Percentiles rank a stretch among this genome's conserved stretches.
phyloP scores from a whole-genome alignment of 2,888 invertebrate genomes.

The Conistra vaccinii region DNA sequence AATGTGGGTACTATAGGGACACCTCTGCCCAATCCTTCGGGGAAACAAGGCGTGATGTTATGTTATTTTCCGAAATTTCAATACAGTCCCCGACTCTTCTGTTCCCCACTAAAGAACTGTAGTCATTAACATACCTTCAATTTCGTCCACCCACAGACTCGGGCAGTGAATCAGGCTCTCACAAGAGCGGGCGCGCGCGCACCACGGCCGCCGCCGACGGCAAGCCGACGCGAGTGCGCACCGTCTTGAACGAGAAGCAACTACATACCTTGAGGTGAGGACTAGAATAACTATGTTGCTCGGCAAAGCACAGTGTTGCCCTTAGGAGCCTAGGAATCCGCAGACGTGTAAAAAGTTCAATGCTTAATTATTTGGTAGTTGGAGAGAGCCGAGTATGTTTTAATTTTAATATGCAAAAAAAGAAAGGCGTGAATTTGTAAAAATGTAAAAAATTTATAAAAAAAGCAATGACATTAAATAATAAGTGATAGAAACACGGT shows the following conservation, averaged over 20 bases:
- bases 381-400: too few species aligned
- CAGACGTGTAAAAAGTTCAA: neutral
- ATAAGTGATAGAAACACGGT: too few species aligned
- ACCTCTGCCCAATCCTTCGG: too few species aligned
- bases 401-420: too few species aligned
- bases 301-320: neutral
- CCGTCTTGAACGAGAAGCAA: slow-evolving; percentile 99
- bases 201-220: slow-evolving; percentile 93
- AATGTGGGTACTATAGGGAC: too few species aligned
- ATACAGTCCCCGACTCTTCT: neutral
- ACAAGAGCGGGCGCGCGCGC: slow-evolving; percentile 94
- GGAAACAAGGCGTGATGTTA: too few species aligned
- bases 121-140: neutral
- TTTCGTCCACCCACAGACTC: slow-evolving; percentile 92
- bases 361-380: neutral
- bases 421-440: too few species aligned
- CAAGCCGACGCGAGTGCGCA: slow-evolving; percentile 99
- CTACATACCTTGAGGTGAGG: slow-evolving; percentile 96
- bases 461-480: too few species aligned
- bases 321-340: neutral
- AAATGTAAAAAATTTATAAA: too few species aligned
- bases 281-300: neutral
- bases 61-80: neutral
- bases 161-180: slow-evolving; percentile 97
- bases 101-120: neutral